phyloP scores from a whole-genome alignment of 2,797 vertebrate species.

The Epinephelus coioides region DNA sequence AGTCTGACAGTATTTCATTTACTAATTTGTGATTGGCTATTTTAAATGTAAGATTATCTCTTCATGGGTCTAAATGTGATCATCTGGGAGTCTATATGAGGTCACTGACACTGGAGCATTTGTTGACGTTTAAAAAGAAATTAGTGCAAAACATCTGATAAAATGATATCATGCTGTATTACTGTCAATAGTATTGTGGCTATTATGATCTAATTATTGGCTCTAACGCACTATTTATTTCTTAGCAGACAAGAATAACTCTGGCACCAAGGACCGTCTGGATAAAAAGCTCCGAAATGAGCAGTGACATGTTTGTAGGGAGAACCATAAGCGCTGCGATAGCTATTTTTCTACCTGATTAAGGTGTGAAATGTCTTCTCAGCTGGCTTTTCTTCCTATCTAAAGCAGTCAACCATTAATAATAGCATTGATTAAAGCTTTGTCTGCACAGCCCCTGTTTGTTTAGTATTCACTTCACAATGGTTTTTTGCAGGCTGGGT shows the following conservation, averaged over 20 bases:
- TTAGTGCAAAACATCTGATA: not conserved
- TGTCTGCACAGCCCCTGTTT: conserved; percentile 22
- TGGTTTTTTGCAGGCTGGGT: conserved; percentile 27
- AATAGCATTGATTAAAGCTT: conserved; percentile 71
- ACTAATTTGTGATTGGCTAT: conserved; percentile 4
- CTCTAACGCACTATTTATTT: conserved; percentile 18
- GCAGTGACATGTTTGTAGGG: conserved; percentile 50
- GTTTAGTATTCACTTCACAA: conserved; percentile 54
- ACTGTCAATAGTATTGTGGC: conserved; percentile 20
- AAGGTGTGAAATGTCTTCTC: conserved; percentile 63
- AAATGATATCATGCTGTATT: conserved; percentile 3
- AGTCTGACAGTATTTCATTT: not conserved
- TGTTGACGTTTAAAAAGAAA: conserved; percentile 11
- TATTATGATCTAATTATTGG: conserved; percentile 16
- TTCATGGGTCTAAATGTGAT: conserved; percentile 31
- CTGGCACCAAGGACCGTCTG: conserved; percentile 8
- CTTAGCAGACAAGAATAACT: conserved; percentile 38
- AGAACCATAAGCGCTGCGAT: conserved; percentile 37
- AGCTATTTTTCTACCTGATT: conserved; percentile 69
- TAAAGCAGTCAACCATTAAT: conserved; percentile 67
- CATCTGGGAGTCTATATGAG: not conserved
- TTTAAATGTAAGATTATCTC: conserved; percentile 14
- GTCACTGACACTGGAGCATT: not conserved
- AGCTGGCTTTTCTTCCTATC: conserved; percentile 50
- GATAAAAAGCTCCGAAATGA: conserved; percentile 57